phyloP scores from a whole-genome alignment of 2,888 invertebrate species.

The Seira sanloemensis region DNA sequence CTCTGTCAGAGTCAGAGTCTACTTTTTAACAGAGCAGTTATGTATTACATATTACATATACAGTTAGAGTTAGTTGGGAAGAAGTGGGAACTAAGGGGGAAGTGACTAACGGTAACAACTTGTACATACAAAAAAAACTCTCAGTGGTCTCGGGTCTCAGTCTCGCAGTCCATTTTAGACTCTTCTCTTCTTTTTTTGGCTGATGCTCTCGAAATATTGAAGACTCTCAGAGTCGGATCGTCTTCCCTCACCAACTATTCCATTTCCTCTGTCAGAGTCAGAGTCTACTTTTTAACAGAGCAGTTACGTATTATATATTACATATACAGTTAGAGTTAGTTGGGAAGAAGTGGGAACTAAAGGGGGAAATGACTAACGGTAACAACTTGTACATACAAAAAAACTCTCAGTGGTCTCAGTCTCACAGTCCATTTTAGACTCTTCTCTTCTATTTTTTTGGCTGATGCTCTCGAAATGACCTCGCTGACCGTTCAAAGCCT shows the following conservation, averaged over 20 bases:
- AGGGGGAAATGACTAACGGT: neutral
- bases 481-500: neutral
- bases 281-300: conserved; percentile 3
- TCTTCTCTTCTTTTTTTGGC: neutral
- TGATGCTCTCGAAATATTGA: neutral
- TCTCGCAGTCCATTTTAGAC: neutral
- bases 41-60: neutral
- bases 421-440: no score
- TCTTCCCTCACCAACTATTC: neutral
- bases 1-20: conserved; percentile 1
- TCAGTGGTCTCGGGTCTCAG: neutral
- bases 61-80: neutral
- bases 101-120: neutral
- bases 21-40: neutral
- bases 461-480: neutral
- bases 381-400: neutral
- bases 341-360: neutral
- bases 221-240: conserved; percentile 38
- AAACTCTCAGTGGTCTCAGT: neutral
- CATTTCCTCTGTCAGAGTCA: neutral
- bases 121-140: neutral
- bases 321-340: neutral
- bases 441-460: neutral
- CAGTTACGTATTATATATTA: neutral
- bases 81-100: neutral